A percentile compares a stretch with the other conserved stretches of the same genome.
phyloP scores from a whole-genome alignment of 1,140 invertebrate genomes.

The Zophobas atratus region DNA sequence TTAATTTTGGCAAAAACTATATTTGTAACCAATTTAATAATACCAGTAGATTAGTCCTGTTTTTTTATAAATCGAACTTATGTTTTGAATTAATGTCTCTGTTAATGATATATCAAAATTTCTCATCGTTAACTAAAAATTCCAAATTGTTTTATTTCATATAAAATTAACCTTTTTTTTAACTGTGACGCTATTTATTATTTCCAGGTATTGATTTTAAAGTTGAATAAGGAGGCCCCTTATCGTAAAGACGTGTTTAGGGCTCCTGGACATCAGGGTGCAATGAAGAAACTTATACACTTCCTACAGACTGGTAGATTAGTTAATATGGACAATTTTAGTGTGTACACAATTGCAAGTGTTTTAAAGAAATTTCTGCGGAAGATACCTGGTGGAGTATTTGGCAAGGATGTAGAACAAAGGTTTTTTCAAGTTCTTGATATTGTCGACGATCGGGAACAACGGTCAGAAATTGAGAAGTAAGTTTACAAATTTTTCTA shows the following conservation, averaged over 20 bases:
- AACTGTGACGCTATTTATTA: neutral
- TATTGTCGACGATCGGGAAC: conserved; percentile 82
- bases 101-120: too few species aligned
- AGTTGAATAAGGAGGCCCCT: conserved; percentile 95
- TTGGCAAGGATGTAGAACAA: conserved; percentile 92
- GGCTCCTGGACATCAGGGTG: conserved; percentile 93
- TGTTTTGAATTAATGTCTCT: too few species aligned
- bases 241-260: conserved; percentile 94
- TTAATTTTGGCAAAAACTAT: too few species aligned
- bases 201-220: conserved; percentile 88
- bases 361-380: conserved; percentile 98
- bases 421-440: conserved; percentile 92
- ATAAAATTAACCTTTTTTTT: neutral
- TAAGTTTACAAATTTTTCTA: conserved; percentile 67
- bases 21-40: too few species aligned
- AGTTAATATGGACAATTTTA: conserved; percentile 98
- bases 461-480: conserved; percentile 94
- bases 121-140: too few species aligned
- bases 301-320: conserved; percentile 94
- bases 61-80: too few species aligned
- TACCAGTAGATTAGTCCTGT: too few species aligned
- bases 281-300: conserved; percentile 97
- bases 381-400: conserved; percentile 97
- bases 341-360: conserved; percentile 98
- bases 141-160: too few species aligned